Percentiles rank a stretch among this genome's conserved stretches.
These are phyloP conservation scores for Aplochiton taeniatus DNA, from an alignment of 2,797 vertebrate species.

Conservation along the genomic window DNA sequence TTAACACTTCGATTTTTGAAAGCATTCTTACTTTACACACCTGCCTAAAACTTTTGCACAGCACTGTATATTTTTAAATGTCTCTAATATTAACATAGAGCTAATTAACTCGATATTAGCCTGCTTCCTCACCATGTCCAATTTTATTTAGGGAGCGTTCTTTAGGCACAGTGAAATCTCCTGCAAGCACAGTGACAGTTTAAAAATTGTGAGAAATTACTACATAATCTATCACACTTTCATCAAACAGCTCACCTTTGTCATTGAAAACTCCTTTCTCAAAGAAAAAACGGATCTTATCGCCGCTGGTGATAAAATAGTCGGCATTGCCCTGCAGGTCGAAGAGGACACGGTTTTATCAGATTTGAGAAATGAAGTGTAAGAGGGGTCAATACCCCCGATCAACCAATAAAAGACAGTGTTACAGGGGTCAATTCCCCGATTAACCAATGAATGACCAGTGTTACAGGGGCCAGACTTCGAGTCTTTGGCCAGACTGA, in stretches of 20 bases:
- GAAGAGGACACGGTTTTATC: conserved; percentile 5
- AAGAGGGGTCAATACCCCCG: no score
- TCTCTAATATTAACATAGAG: no score
- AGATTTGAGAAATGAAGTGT: no score
- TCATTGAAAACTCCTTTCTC: conserved; percentile 91
- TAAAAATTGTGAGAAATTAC: no score
- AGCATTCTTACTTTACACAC: no score
- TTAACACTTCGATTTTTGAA: no score
- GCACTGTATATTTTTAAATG: no score
- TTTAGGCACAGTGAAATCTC: conserved; percentile 83
- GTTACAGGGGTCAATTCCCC: no score
- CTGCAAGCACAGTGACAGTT: conserved; percentile 61
- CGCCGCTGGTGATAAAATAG: conserved; percentile 94
- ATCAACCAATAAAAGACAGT: no score
- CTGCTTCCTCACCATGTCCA: conserved; percentile 84
- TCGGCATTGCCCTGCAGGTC: conserved; percentile 83
- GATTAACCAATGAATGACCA: no score
- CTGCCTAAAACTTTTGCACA: no score
- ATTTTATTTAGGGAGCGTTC: conserved; percentile 91
- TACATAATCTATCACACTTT: background rate
- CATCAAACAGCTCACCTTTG: conserved; percentile 76
- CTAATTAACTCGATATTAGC: background rate
- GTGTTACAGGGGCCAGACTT: background rate
- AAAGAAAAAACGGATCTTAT: conserved; percentile 97
- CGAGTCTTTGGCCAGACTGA: conserved; percentile 13